Base-by-base conservation (phyloP, 2,888 invertebrate species). In the Drosophila acutilabella region DNA sequence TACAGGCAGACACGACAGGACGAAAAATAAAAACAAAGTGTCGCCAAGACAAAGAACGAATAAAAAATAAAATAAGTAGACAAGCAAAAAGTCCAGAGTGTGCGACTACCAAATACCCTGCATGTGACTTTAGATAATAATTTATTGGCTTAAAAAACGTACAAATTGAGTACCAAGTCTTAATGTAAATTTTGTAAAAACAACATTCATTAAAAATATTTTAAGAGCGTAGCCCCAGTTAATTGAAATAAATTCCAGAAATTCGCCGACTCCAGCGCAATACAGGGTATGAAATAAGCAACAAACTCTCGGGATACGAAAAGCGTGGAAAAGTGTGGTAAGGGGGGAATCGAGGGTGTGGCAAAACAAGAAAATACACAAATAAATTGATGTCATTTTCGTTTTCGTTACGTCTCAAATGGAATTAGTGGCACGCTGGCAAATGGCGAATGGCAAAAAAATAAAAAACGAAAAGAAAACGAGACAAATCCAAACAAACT, bases 381-480 rank as follows among this genome's bases (percentile, higher is more conserved):
- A 89, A 87, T 85, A 89, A 89, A 85, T 89, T 89, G 88, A 89
- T 85, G 89, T 85, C 89, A 89, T 85, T 85, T 85, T 89, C 82
- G 89, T 89, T 84, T 89, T 85, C 78, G 80, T 87, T 80, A 72
- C 82, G 85, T 87, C 89, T 84, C 80, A 85, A 85, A 85, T 89
- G 89, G 89, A 85, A 85, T 85, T 89, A 85, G 88, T 68, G 88
- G 75, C 74, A 79, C 47, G 66, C 82, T 61, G 76, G 77, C 64
- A 80, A 82, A 74, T 54, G 70, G 60, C 62, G 64, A 62, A 11
- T 36, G 36, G 13, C 73, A 68, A 36, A 36, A 36, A 68, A 74
- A 36, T 8, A 36, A 68, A 68, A 77, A 62, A 48, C 40, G 42
- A 36, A 36, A 13, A 8, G 30, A 71, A 72, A 67, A 57, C 47